Evolutionary conservation across 2,888 invertebrate species (phyloP).

Genomic region (Tinea semifulvella): DNA sequence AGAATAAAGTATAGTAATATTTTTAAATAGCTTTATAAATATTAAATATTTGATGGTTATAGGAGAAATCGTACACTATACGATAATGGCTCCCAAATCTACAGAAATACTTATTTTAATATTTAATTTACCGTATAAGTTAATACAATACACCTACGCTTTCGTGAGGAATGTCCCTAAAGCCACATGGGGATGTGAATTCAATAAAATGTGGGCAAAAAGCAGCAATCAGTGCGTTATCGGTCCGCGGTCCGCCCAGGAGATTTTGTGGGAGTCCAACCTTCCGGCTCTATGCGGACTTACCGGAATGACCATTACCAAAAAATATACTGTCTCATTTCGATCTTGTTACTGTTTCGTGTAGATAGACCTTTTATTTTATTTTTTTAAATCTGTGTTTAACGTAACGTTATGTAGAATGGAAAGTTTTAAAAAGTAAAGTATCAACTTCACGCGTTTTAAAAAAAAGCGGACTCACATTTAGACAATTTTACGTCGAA

Average conservation of each 20-base stretch:
- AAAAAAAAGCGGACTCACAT: too few relatives aligned
- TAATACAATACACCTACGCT: too few relatives aligned
- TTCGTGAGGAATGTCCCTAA: constrained; percentile 16
- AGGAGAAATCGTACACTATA: too few relatives aligned
- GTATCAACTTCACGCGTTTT: too few relatives aligned
- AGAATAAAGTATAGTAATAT: too few relatives aligned
- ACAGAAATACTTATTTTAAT: too few relatives aligned
- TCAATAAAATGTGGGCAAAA: constrained; percentile 31
- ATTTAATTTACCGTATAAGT: too few relatives aligned
- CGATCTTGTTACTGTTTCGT: neutral
- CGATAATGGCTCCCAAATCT: too few relatives aligned
- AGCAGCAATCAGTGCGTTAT: constrained; percentile 26
- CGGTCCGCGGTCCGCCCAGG: constrained; percentile 24
- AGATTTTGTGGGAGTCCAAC: constrained; percentile 24
- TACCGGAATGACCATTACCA: constrained; percentile 5
- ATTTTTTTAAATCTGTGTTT: neutral
- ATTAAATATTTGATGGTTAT: too few relatives aligned
- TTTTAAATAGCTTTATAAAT: too few relatives aligned
- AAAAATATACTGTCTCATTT: neutral
- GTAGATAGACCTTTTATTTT: neutral
- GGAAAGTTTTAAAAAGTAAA: too few relatives aligned
- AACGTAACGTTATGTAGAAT: neutral
- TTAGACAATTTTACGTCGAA: too few relatives aligned
- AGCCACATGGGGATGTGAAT: constrained; percentile 25
- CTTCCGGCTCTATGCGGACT: constrained; percentile 18